These are phyloP conservation scores for Axis porcinus DNA, from an alignment of 2,113 vertebrate species.

Conservation along the genomic window DNA sequence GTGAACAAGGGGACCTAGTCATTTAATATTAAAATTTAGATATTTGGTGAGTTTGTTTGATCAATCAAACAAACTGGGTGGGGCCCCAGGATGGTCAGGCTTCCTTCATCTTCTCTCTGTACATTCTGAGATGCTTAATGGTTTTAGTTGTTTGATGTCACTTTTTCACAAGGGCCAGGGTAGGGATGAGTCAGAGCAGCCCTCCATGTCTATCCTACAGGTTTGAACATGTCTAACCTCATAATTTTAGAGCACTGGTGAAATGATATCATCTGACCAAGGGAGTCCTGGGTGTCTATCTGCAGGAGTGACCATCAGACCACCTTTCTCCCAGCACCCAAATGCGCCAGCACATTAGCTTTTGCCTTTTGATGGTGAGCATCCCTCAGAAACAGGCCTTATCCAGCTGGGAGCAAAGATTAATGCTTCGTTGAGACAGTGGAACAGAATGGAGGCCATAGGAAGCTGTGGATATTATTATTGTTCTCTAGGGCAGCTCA, in stretches of 20 bases:
- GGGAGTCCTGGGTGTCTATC: background rate
- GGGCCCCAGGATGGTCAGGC: background rate
- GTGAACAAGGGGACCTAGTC: slow-evolving; percentile 15
- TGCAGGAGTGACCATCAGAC: background rate
- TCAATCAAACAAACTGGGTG: background rate
- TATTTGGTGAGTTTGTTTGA: slow-evolving; percentile 6
- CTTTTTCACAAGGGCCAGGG: background rate
- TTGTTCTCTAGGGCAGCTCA: slow-evolving; percentile 73
- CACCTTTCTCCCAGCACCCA: background rate
- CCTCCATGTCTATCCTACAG: accelerated
- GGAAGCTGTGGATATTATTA: slow-evolving; percentile 57
- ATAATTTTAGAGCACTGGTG: background rate
- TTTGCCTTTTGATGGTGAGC: background rate
- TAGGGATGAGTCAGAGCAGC: background rate
- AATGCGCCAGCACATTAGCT: background rate
- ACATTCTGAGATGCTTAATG: background rate
- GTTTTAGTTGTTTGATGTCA: background rate
- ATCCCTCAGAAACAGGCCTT: background rate
- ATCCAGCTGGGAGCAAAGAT: background rate
- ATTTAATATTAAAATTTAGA: slow-evolving; percentile 47
- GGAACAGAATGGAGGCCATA: background rate
- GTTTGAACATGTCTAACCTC: background rate
- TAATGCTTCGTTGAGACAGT: background rate
- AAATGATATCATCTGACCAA: background rate
- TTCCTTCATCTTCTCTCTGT: background rate